Conservation (phyloP, 2,797 vertebrate species). For the Enteromius viviparus region DNA sequence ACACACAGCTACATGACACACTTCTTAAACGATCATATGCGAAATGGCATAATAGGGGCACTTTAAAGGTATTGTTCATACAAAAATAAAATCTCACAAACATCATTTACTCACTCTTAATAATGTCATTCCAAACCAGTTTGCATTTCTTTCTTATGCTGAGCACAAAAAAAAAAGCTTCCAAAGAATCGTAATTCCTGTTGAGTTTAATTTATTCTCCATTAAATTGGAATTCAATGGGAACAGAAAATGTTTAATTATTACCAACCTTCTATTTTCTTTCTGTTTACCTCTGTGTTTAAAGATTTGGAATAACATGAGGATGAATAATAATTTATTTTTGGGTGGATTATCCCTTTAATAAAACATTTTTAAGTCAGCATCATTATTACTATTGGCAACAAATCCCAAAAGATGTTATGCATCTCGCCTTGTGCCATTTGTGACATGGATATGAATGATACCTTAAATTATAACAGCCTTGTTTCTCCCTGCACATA, state of each 20-base stretch:
- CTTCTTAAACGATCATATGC: too few species aligned
- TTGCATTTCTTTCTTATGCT: not conserved
- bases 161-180: not conserved
- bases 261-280: not conserved
- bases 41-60: too few species aligned
- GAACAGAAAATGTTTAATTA: not conserved
- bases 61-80: not conserved
- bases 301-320: not conserved
- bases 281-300: not conserved
- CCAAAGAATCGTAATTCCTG: not conserved
- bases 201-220: not conserved
- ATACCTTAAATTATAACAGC: not conserved
- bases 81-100: not conserved
- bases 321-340: not conserved
- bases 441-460: not conserved
- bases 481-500: not conserved
- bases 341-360: not conserved
- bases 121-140: not conserved
- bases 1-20: too few species aligned
- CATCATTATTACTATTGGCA: not conserved
- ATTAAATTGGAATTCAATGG: not conserved
- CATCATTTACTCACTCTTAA: not conserved
- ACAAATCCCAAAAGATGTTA: not conserved
- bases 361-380: not conserved
- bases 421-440: not conserved